These are phyloP conservation scores for Dioctria linearis DNA, from an alignment of 2,888 invertebrate genomes.

Conservation along the genomic window DNA sequence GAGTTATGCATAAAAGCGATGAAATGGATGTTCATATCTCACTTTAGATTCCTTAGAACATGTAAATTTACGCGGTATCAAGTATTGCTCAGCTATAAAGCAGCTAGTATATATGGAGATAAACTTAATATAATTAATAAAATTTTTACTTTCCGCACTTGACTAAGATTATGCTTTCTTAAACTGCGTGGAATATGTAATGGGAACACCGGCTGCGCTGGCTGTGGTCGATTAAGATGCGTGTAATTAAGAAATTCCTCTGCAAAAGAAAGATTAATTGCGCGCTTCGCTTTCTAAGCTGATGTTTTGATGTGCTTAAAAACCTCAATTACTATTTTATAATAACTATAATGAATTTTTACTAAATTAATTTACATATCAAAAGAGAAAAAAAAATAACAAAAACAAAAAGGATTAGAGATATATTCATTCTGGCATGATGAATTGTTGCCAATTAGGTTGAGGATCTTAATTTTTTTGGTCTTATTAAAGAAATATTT, in stretches of 20 bases:
- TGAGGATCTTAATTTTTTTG: no score
- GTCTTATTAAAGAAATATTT: background rate
- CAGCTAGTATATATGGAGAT: background rate
- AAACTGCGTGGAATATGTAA: slow-evolving; percentile 23
- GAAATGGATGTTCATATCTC: no score
- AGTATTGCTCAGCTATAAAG: background rate
- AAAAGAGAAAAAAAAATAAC: no score
- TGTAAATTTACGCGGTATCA: background rate
- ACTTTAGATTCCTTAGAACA: no score
- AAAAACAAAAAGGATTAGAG: no score
- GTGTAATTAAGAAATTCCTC: slow-evolving; percentile 12
- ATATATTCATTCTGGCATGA: no score
- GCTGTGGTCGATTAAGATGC: background rate
- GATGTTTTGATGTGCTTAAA: background rate
- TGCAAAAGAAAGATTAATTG: slow-evolving; percentile 20
- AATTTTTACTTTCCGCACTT: slow-evolving; percentile 5
- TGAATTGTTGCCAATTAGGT: no score
- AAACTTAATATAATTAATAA: slow-evolving; percentile 14
- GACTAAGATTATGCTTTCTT: background rate
- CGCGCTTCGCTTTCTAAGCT: slow-evolving; percentile 14
- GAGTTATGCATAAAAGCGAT: no score
- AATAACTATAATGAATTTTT: slow-evolving; percentile 25
- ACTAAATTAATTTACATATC: slow-evolving; percentile 16
- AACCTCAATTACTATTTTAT: slow-evolving; percentile 12
- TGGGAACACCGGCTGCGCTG: background rate